Percentiles rank a stretch among this genome's conserved stretches.
These are phyloP conservation scores for Cnemophilus loriae DNA, from an alignment of 2,113 vertebrate genomes.

Conservation along the genomic window DNA sequence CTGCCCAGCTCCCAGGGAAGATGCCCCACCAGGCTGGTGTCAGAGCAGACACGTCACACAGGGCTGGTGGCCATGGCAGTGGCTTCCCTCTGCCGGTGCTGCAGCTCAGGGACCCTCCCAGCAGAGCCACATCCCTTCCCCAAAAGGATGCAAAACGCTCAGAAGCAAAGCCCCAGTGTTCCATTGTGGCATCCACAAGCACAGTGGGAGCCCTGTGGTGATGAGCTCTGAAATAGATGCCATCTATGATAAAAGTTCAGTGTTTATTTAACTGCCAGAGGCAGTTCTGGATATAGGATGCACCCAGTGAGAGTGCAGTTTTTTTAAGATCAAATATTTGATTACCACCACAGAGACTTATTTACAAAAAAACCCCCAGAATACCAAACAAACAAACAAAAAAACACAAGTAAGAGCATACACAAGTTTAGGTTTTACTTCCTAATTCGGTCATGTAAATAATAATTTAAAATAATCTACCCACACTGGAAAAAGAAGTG, in stretches of 20 bases:
- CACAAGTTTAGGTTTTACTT: neutral
- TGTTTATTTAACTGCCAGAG: neutral
- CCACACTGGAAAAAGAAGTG: neutral
- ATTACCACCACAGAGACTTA: neutral
- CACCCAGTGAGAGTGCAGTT: neutral
- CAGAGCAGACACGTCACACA: neutral
- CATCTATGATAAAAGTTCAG: neutral
- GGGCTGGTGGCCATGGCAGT: accelerated
- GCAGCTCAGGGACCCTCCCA: neutral
- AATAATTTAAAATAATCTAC: neutral
- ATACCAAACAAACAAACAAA: neutral
- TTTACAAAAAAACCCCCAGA: neutral
- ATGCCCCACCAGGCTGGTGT: neutral
- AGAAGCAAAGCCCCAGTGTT: neutral
- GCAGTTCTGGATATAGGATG: neutral
- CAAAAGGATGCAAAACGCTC: neutral
- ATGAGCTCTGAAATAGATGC: neutral
- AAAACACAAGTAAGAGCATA: neutral
- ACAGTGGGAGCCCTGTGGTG: neutral
- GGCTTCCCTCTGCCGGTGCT: accelerated
- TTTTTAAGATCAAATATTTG: slow-evolving; percentile 7
- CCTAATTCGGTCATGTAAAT: neutral
- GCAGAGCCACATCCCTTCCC: neutral
- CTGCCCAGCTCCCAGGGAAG: neutral
- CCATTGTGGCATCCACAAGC: neutral